phyloP scores from a whole-genome alignment of 1,140 invertebrate genomes.

The Scylla paramamosain region DNA sequence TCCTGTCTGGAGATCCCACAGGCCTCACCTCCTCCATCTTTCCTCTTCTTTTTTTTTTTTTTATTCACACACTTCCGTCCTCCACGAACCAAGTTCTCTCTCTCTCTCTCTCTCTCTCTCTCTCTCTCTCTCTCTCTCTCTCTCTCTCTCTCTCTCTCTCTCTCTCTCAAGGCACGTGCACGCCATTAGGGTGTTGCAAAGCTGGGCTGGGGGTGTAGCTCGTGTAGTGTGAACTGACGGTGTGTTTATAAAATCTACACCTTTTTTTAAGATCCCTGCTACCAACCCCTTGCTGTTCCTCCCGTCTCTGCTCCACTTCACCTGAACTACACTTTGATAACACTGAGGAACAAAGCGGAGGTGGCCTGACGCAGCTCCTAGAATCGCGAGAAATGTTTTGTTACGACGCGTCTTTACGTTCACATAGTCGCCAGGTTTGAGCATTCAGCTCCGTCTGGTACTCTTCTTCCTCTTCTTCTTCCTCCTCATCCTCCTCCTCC shows the following conservation, averaged over 20 bases:
- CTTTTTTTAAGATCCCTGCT: background rate
- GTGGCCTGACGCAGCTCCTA: too few relatives aligned
- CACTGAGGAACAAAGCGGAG: too few relatives aligned
- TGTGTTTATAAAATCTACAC: background rate
- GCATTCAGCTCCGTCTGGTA: too few relatives aligned
- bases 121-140: background rate
- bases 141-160: background rate
- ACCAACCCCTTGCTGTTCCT: background rate
- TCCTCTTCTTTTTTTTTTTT: background rate
- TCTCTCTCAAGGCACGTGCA: background rate
- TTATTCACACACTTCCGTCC: background rate
- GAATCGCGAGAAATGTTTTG: too few relatives aligned
- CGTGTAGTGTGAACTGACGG: background rate
- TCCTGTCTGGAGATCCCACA: background rate
- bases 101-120: background rate
- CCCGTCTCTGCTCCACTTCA: too few relatives aligned
- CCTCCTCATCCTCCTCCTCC: too few relatives aligned
- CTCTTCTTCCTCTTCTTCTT: too few relatives aligned
- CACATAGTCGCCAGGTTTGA: too few relatives aligned
- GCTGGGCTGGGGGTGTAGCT: background rate
- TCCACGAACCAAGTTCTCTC: background rate
- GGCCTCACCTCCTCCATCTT: too few relatives aligned
- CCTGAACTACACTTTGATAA: too few relatives aligned
- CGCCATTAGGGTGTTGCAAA: background rate
- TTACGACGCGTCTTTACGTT: too few relatives aligned